phyloP scores from a whole-genome alignment of 2,888 invertebrate species.

The Amitus sp. region DNA sequence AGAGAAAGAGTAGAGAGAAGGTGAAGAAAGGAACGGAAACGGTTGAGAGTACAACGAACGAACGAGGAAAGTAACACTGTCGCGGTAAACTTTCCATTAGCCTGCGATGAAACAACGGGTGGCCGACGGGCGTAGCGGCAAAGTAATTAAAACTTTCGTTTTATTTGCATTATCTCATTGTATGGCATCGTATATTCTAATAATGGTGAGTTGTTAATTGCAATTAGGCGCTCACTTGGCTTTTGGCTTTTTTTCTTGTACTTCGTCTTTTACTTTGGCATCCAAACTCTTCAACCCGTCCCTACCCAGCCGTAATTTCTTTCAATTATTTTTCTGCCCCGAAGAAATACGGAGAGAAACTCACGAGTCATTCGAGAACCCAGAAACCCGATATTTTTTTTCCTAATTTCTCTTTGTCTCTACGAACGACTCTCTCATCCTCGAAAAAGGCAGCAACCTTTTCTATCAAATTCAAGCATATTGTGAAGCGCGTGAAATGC shows the following conservation, averaged over 20 bases:
- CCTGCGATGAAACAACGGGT: slow-evolving; percentile 59
- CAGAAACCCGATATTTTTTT: too few relatives aligned
- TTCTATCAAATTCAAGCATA: too few relatives aligned
- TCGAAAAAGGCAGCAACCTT: too few relatives aligned
- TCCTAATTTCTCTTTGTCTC: too few relatives aligned
- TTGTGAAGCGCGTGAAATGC: too few relatives aligned
- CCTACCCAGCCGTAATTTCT: slow-evolving; percentile 2
- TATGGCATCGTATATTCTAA: slow-evolving; percentile 64
- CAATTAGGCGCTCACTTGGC: slow-evolving; percentile 60
- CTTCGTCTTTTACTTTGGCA: slow-evolving; percentile 26
- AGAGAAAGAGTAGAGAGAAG: neutral
- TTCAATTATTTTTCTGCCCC: slow-evolving; percentile 1
- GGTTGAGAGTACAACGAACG: slow-evolving; percentile 23
- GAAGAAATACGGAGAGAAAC: neutral
- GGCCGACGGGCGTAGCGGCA: slow-evolving; percentile 57
- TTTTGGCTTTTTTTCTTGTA: slow-evolving; percentile 38
- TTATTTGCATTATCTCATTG: slow-evolving; percentile 66
- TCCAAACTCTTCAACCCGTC: neutral
- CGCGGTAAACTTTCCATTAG: slow-evolving; percentile 63
- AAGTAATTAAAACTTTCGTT: slow-evolving; percentile 66
- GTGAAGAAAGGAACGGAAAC: slow-evolving; percentile 18
- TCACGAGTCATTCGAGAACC: neutral
- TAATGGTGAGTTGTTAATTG: slow-evolving; percentile 65
- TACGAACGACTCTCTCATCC: too few relatives aligned
- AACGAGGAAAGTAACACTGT: slow-evolving; percentile 47